Evolutionary conservation across 2,797 vertebrate genomes (phyloP).

Genomic region (Pogoniulus pusillus): DNA sequence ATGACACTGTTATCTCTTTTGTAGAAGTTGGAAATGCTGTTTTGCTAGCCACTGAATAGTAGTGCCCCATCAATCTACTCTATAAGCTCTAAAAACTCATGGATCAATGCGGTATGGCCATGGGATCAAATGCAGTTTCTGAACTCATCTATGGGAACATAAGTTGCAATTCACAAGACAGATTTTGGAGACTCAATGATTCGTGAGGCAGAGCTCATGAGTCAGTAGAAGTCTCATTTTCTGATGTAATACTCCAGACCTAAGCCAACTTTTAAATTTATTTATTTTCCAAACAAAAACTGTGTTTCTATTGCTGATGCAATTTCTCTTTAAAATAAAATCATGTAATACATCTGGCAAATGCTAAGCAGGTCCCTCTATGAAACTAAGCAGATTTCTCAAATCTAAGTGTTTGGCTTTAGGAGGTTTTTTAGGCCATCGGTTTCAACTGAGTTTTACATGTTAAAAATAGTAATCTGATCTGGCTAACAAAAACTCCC

Average conservation of each 20-base stretch:
- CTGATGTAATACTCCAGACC: neutral
- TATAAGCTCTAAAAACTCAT: constrained; percentile 38
- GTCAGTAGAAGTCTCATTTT: constrained; percentile 33
- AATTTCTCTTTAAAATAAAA: neutral
- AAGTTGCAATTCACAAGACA: constrained; percentile 52
- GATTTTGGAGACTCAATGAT: neutral
- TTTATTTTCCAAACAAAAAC: neutral
- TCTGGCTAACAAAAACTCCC: neutral
- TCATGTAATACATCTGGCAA: neutral
- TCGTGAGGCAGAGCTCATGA: constrained; percentile 38
- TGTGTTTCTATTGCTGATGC: neutral
- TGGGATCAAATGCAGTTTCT: constrained; percentile 48
- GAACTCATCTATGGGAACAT: constrained; percentile 27
- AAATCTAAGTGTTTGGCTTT: neutral
- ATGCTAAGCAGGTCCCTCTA: neutral
- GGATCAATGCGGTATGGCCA: constrained; percentile 19
- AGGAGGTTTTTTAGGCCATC: neutral
- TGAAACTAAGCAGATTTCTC: neutral
- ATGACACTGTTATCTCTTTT: neutral
- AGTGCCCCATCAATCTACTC: constrained; percentile 9
- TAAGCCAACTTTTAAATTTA: neutral
- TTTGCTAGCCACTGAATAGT: neutral
- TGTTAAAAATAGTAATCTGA: neutral
- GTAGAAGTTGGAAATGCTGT: neutral
- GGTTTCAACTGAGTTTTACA: neutral